phyloP scores from a whole-genome alignment of 2,113 vertebrate species.

The Opisthocomus hoazin region DNA sequence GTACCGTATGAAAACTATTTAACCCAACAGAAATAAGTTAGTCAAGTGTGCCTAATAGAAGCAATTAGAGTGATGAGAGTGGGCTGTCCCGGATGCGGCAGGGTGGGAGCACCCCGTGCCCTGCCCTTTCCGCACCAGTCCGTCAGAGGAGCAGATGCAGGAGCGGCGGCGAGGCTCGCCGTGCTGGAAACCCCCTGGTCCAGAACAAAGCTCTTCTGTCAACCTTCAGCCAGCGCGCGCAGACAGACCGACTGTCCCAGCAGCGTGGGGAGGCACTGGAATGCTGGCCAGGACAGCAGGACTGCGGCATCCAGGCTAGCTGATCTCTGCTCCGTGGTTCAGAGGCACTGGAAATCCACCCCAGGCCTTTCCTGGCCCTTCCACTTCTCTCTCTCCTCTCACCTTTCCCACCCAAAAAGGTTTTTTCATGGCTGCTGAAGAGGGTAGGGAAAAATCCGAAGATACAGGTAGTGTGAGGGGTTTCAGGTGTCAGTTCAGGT shows the following conservation, averaged over 20 bases:
- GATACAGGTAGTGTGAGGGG: background rate
- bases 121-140: background rate
- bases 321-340: background rate
- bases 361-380: background rate
- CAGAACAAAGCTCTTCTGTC: background rate
- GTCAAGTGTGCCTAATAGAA: background rate
- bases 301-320: background rate
- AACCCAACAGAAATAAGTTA: background rate
- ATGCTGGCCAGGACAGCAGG: accelerated
- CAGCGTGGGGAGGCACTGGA: background rate
- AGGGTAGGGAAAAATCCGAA: background rate
- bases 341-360: background rate
- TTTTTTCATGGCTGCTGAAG: background rate
- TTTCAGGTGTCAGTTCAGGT: background rate
- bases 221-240: accelerated
- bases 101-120: accelerated
- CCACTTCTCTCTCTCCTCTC: background rate
- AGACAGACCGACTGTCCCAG: background rate
- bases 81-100: background rate
- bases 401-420: background rate
- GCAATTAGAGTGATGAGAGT: background rate
- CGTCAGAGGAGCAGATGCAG: accelerated
- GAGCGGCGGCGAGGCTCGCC: accelerated
- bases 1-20: background rate
- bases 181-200: accelerated